These are phyloP conservation scores for Drosophila barbarae DNA, from an alignment of 2,888 invertebrate species.

Conservation along the genomic window DNA sequence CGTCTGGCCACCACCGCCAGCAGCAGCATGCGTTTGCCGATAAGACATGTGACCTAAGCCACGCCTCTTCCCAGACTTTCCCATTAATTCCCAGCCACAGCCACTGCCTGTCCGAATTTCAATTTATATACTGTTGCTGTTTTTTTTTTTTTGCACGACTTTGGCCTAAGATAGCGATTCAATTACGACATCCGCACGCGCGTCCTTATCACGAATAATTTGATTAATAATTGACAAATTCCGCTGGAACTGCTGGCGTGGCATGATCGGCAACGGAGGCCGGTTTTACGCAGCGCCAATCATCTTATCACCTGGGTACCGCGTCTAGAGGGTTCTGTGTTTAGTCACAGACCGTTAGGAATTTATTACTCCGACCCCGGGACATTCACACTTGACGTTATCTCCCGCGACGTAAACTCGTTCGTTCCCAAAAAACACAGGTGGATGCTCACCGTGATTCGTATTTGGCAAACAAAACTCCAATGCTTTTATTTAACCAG, in stretches of 20 bases:
- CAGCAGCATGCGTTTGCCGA: constrained; percentile 45
- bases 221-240: constrained; percentile 37
- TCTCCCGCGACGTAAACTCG: constrained; percentile 4
- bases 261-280: constrained; percentile 28
- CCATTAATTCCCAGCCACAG: constrained; percentile 8
- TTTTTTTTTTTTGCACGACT: constrained; percentile 37
- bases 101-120: constrained; percentile 5
- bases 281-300: constrained; percentile 5
- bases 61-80: constrained; percentile 34
- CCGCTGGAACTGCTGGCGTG: constrained; percentile 22
- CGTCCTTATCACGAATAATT: constrained; percentile 49
- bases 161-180: constrained; percentile 39
- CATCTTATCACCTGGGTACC: neutral
- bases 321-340: constrained; percentile 15
- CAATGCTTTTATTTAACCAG: constrained; percentile 37
- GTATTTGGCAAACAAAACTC: constrained; percentile 45
- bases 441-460: constrained; percentile 31
- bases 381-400: constrained; percentile 31
- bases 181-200: constrained; percentile 43
- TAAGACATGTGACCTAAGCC: constrained; percentile 68
- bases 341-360: constrained; percentile 27
- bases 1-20: constrained; percentile 14
- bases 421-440: constrained; percentile 13
- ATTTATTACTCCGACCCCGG: constrained; percentile 30
- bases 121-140: constrained; percentile 5